These are phyloP conservation scores for Metalampra italica DNA, from an alignment of 2,888 invertebrate genomes.

Conservation along the genomic window DNA sequence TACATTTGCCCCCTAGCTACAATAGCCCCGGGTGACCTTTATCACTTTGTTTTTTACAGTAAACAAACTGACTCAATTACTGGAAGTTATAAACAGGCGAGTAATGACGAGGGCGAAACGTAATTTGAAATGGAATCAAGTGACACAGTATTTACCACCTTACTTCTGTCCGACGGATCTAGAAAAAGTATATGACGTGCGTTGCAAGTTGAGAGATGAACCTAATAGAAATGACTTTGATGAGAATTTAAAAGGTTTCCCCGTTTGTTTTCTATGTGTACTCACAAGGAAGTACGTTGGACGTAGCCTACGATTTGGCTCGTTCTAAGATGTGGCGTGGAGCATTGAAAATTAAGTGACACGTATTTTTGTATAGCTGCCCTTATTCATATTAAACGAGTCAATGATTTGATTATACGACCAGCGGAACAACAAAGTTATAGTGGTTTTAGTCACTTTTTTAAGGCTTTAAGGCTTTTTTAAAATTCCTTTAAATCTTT, in stretches of 20 bases:
- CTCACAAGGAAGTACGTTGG: constrained; percentile 62
- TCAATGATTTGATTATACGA: too few species aligned
- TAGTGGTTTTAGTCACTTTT: too few species aligned
- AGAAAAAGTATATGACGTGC: constrained; percentile 34
- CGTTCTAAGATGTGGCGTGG: neutral
- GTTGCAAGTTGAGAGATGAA: constrained; percentile 36
- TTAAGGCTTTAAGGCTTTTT: too few species aligned
- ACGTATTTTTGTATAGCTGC: too few species aligned
- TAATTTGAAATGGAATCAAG: constrained; percentile 23
- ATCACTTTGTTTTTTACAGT: constrained; percentile 10
- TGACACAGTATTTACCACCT: constrained; percentile 35
- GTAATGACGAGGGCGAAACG: constrained; percentile 18
- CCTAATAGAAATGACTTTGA: constrained; percentile 52
- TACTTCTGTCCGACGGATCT: constrained; percentile 47
- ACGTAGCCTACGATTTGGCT: too few species aligned
- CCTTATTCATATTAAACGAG: too few species aligned
- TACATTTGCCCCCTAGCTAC: too few species aligned
- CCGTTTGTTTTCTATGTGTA: constrained; percentile 47
- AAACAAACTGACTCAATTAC: constrained; percentile 44
- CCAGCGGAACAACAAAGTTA: too few species aligned
- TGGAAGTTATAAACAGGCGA: constrained; percentile 36
- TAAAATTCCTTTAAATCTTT: too few species aligned
- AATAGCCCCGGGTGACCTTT: too few species aligned
- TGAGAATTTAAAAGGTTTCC: constrained; percentile 75
- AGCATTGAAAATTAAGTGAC: too few species aligned